A percentile compares a stretch with the other conserved stretches of the same genome.
These are phyloP conservation scores for Oxyura jamaicensis DNA, from an alignment of 2,113 vertebrate species.

Conservation along the genomic window DNA sequence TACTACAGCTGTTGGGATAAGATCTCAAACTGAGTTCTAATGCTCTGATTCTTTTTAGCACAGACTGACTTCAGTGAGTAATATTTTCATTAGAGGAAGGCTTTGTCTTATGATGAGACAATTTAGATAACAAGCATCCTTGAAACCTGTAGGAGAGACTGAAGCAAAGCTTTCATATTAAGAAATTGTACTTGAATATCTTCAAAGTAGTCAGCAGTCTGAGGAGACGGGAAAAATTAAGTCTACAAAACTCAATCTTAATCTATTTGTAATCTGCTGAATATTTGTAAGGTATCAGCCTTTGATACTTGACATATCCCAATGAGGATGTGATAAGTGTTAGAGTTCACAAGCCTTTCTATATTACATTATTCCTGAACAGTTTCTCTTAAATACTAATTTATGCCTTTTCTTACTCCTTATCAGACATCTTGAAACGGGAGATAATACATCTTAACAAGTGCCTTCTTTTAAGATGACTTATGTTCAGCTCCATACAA, in stretches of 20 bases:
- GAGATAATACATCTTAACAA: neutral
- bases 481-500: neutral
- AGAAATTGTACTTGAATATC: neutral
- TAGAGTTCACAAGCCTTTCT: neutral
- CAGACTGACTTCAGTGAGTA: neutral
- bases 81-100: neutral
- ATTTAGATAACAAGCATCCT: neutral
- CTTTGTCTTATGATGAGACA: neutral
- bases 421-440: neutral
- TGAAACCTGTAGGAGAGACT: neutral
- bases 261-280: neutral
- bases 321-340: neutral
- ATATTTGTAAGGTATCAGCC: neutral
- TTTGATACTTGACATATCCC: neutral
- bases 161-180: neutral
- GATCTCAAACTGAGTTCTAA: neutral
- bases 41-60: neutral
- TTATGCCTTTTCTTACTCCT: neutral
- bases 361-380: neutral
- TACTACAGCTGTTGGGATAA: neutral
- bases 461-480: neutral
- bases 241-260: neutral
- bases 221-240: neutral
- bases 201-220: neutral
- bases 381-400: neutral